phyloP scores from a whole-genome alignment of 1,140 invertebrate genomes.

The Brachionus rubens region DNA sequence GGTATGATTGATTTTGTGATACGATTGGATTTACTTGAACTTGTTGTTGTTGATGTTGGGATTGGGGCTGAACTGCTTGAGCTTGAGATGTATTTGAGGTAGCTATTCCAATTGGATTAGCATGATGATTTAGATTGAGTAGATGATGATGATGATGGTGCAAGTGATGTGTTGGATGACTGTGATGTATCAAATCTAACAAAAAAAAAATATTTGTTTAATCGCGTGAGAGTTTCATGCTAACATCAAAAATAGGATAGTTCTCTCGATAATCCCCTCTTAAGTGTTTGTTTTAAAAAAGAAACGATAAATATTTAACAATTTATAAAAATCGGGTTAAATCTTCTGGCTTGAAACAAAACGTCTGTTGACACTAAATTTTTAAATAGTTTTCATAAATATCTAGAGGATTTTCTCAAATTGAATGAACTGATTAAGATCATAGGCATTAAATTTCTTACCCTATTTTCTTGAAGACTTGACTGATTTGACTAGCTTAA shows the following conservation, averaged over 20 bases:
- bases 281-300: not conserved
- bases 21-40: constrained; percentile 26
- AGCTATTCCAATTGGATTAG: constrained; percentile 7
- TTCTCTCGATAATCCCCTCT: too few relatives aligned
- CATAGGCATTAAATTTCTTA: too few relatives aligned
- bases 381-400: too few relatives aligned
- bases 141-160: constrained; percentile 42
- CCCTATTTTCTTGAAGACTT: too few relatives aligned
- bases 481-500: too few relatives aligned
- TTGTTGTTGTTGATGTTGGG: not conserved
- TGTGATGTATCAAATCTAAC: constrained; percentile 25
- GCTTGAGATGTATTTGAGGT: not conserved
- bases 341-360: not conserved
- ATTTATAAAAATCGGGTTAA: constrained; percentile 2
- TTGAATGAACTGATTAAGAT: too few relatives aligned
- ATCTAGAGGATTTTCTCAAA: too few relatives aligned
- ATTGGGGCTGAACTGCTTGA: not conserved
- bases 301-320: not conserved
- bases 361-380: not conserved
- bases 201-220: not conserved
- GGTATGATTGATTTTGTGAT: not conserved
- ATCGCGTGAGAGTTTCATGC: too few relatives aligned
- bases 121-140: constrained; percentile 5
- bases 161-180: not conserved
- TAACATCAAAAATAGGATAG: too few relatives aligned